phyloP scores from a whole-genome alignment of 2,113 vertebrate genomes.

The Actenoides hombroni region DNA sequence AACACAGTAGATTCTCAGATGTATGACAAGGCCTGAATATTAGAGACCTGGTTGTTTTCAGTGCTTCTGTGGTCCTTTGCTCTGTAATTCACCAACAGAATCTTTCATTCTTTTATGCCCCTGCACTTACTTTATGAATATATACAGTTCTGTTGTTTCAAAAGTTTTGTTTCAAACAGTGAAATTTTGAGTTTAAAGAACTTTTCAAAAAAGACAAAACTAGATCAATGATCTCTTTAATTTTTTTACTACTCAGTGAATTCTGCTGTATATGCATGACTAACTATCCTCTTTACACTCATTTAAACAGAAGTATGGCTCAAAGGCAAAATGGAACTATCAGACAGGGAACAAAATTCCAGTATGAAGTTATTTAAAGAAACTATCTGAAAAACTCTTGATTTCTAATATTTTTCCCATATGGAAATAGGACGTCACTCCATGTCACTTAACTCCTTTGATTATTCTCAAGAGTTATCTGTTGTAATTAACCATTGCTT shows the following conservation, averaged over 20 bases:
- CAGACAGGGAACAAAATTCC: background rate
- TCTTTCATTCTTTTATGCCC: background rate
- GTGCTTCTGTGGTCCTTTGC: background rate
- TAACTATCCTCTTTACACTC: background rate
- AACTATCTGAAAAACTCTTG: background rate
- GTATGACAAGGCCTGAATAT: background rate
- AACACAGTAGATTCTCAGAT: background rate
- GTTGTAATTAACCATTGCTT: background rate
- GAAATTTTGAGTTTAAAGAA: background rate
- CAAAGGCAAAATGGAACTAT: background rate
- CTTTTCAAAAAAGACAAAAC: background rate
- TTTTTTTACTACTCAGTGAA: background rate
- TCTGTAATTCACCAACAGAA: background rate
- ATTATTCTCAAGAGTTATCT: background rate
- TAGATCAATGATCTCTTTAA: background rate
- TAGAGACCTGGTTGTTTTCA: background rate
- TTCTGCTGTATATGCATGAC: background rate
- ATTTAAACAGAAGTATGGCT: background rate
- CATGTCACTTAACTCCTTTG: background rate
- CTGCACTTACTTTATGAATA: background rate
- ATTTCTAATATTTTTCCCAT: background rate
- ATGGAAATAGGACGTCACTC: background rate
- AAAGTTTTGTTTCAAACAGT: background rate
- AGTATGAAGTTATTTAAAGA: background rate
- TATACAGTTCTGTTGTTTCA: background rate